Conservation (phyloP, 2,113 vertebrate species). For the Gymnocephalus cernua region DNA sequence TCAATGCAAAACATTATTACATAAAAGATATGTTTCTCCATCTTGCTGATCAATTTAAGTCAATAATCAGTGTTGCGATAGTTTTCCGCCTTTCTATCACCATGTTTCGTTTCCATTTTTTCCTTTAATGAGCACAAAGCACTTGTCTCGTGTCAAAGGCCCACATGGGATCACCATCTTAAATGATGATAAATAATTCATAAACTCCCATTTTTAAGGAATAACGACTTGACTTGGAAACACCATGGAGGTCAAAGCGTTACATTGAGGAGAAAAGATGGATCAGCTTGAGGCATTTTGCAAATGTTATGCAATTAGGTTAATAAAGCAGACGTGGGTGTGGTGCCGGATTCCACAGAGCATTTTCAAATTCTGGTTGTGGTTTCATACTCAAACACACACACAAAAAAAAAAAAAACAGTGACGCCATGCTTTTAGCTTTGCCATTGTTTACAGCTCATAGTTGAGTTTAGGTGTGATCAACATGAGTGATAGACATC, state of each 20-base stretch:
- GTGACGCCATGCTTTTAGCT: neutral
- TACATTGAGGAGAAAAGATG: neutral
- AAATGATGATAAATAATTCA: conserved; percentile 56
- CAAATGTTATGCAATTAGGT: conserved; percentile 32
- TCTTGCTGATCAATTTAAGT: neutral
- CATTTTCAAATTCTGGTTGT: conserved; percentile 7
- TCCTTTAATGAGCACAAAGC: conserved; percentile 27
- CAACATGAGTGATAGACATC: conserved; percentile 38
- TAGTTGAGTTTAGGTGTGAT: conserved; percentile 26
- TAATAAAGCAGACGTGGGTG: conserved; percentile 41
- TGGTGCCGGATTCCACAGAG: conserved; percentile 15
- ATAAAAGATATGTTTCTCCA: neutral
- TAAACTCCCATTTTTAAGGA: conserved; percentile 23
- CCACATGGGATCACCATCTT: conserved; percentile 37
- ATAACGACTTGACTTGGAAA: conserved; percentile 43
- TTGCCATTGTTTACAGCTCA: conserved; percentile 8
- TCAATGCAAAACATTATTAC: neutral
- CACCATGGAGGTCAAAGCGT: neutral
- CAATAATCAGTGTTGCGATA: neutral
- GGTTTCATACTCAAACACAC: conserved; percentile 1
- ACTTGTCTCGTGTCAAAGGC: conserved; percentile 30
- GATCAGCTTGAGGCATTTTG: neutral
- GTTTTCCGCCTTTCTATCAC: neutral
- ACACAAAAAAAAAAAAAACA: too few species aligned
- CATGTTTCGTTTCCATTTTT: neutral